A percentile compares a stretch with the other conserved stretches of the same genome.
Evolutionary conservation across 2,888 invertebrate genomes (phyloP).

Genomic region (Luperina nickerlii): DNA sequence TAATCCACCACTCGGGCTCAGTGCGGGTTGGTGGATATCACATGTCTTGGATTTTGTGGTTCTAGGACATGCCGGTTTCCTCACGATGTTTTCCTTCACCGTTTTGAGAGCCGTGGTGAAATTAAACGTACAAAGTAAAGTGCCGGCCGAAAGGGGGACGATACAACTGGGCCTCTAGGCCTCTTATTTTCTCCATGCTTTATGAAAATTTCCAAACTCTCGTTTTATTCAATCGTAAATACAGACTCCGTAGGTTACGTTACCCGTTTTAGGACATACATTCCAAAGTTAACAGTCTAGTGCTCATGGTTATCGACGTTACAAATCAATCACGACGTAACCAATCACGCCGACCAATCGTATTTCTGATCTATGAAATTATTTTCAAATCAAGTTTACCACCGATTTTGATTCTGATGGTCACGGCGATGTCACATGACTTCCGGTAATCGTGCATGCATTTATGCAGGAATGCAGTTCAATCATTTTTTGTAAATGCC

Average conservation of each 20-base stretch:
- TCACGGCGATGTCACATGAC: not conserved
- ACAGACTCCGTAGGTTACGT: not conserved
- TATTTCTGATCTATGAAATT: not conserved
- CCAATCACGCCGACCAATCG: not conserved
- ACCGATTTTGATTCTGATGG: slow-evolving; percentile 1
- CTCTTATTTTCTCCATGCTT: not conserved
- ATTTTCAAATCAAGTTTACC: not conserved
- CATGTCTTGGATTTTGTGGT: not conserved
- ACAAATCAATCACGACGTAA: slow-evolving; percentile 2
- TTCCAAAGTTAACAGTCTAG: not conserved
- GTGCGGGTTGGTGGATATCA: not conserved
- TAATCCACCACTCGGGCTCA: not conserved
- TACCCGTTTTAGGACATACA: not conserved
- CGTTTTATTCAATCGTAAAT: not conserved
- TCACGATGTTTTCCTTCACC: not conserved
- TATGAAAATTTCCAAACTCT: not conserved
- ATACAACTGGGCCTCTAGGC: too few species aligned
- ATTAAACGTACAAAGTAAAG: not conserved
- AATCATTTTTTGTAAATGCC: not conserved
- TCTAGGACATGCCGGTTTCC: not conserved
- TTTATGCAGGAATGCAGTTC: not conserved
- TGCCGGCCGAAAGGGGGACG: not conserved
- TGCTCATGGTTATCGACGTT: not conserved
- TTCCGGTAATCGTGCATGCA: not conserved
- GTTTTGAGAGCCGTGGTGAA: not conserved